These are phyloP conservation scores for Amphilophus citrinellus DNA, from an alignment of 2,113 vertebrate species.

Conservation along the genomic window DNA sequence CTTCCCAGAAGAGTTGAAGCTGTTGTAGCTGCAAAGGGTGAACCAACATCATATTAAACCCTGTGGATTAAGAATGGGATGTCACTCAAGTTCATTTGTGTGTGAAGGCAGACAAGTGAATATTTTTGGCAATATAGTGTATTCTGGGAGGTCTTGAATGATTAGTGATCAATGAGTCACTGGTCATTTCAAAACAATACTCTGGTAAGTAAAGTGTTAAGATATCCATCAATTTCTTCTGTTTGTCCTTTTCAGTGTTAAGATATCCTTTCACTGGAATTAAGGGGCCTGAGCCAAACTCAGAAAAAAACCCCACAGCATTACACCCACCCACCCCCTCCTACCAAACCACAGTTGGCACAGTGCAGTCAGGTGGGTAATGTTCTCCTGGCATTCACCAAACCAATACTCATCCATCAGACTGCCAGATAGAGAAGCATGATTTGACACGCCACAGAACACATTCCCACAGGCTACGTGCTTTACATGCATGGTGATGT, in stretches of 20 bases:
- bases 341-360: not conserved
- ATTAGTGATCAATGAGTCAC: not conserved
- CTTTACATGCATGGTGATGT: not conserved
- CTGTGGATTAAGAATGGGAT: too few relatives aligned
- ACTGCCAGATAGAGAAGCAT: not conserved
- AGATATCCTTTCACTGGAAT: too few relatives aligned
- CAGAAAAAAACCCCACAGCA: not conserved
- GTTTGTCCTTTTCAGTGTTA: too few relatives aligned
- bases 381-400: not conserved
- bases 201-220: not conserved
- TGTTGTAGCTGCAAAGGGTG: too few relatives aligned
- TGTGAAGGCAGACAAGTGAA: too few relatives aligned
- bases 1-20: too few relatives aligned
- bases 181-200: conserved; percentile 2
- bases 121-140: not conserved
- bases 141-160: not conserved
- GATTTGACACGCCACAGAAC: not conserved
- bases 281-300: not conserved
- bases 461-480: not conserved
- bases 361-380: too few relatives aligned
- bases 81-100: too few relatives aligned
- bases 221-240: too few relatives aligned
- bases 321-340: not conserved
- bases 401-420: not conserved
- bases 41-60: too few relatives aligned